A percentile compares a stretch with the other conserved stretches of the same genome.
These are phyloP conservation scores for Lasioglossum pauxillum DNA, from an alignment of 2,888 invertebrate species.

Conservation along the genomic window DNA sequence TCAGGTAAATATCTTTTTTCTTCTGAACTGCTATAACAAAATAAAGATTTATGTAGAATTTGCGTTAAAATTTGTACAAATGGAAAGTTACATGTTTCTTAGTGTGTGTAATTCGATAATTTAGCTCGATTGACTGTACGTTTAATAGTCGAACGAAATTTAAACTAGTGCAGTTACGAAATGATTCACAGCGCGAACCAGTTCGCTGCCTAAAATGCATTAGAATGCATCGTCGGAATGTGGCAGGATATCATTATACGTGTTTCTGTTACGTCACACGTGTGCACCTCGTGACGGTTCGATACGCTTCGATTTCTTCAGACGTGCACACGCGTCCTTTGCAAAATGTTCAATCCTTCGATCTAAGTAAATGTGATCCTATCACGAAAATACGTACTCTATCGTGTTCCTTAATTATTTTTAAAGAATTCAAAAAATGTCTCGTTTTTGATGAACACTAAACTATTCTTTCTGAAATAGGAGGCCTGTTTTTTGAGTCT, in stretches of 20 bases:
- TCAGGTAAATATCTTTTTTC: slow-evolving; percentile 87
- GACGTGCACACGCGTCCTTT: slow-evolving; percentile 51
- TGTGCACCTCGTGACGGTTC: slow-evolving; percentile 54
- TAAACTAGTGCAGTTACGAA: slow-evolving; percentile 39
- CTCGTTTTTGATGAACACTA: too few relatives aligned
- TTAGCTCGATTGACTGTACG: background rate
- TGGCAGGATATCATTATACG: slow-evolving; percentile 53
- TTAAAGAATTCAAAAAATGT: too few relatives aligned
- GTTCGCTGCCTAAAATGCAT: slow-evolving; percentile 43
- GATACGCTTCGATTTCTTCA: slow-evolving; percentile 54
- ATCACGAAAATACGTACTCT: too few relatives aligned
- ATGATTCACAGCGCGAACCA: slow-evolving; percentile 20
- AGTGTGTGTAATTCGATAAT: background rate
- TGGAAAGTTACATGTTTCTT: background rate
- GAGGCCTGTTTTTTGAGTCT: slow-evolving; percentile 97
- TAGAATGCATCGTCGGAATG: slow-evolving; percentile 50
- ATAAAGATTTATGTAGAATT: background rate
- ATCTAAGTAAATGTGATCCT: background rate
- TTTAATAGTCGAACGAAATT: slow-evolving; percentile 16
- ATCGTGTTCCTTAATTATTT: too few relatives aligned
- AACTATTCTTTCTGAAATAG: slow-evolving; percentile 84
- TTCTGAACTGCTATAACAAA: too few relatives aligned
- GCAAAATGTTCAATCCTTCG: slow-evolving; percentile 40
- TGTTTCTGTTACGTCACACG: slow-evolving; percentile 53
- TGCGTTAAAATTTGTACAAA: background rate